Base-by-base conservation (phyloP, 2,113 vertebrate species). In the Aramus guarauna region DNA sequence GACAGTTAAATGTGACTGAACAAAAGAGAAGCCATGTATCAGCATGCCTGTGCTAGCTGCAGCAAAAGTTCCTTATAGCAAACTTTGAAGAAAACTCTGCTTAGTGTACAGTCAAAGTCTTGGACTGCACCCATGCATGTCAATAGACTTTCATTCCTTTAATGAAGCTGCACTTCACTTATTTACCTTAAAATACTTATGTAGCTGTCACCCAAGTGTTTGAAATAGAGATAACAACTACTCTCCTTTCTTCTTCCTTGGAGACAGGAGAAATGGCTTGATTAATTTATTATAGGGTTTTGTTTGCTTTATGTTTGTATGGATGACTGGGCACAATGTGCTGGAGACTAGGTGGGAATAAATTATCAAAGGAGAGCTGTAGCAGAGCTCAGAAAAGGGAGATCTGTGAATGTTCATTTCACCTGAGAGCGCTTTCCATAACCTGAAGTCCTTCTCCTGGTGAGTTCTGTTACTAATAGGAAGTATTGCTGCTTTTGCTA, bases 231-330 rank as follows among this genome's bases (percentile, higher is more conserved):
- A 74, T 63, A 96, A 88, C 72, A 94, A 32, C 64, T 77, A 86
- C 21, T 84, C 15, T 39, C 39, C 24, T 86, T 93, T 94, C 62
- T 88, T 92, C 60, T 96, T 91, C 56, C 87, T 82, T n/a, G 34
- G 77, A 95, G 89, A 90, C 15, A 13, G 84, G 39, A 92, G 48
- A 94, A 96, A 93, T 85, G 32, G 43, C 3, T 90, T 93, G 74
- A 92, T 97, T 95, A 96, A 96, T 97, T 96, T 94, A 95, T 96
- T 94, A 86, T 50, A 88, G 62, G 36, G 2, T 85, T 94, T 90
- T 94, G 66, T 96, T 96, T 94, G 73, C 19, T 95, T 92, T 95
- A 77, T 88, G 59, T 88, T 88, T 79, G 30, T 41, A 85, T 83
- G 85, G 81, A 92, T 96, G 92, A 76, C 67, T 88, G 63, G 62